phyloP scores from a whole-genome alignment of 2,888 invertebrate genomes.

The Coremacera marginata region DNA sequence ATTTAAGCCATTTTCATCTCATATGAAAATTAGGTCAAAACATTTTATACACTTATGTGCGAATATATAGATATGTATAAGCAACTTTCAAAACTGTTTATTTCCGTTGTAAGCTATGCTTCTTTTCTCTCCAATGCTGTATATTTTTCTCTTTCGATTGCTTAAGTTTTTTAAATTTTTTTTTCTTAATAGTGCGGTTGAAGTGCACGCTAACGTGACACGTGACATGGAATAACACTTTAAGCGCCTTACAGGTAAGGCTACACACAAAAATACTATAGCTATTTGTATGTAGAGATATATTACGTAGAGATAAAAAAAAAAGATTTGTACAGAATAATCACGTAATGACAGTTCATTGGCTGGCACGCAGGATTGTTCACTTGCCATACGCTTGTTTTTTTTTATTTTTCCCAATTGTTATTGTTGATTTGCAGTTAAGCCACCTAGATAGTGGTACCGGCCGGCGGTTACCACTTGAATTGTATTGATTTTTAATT shows the following conservation, averaged over 20 bases:
- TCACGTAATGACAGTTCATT: no score
- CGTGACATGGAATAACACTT: slow-evolving; percentile 68
- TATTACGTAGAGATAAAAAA: slow-evolving; percentile 1
- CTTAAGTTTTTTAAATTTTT: no score
- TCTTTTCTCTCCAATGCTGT: no score
- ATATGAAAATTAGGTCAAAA: slow-evolving; percentile 40
- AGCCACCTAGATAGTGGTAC: no score
- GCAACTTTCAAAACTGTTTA: no score
- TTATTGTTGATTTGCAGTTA: no score
- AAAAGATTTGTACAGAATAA: slow-evolving; percentile 6
- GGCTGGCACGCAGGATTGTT: background rate
- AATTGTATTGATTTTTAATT: background rate
- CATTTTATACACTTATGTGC: slow-evolving; percentile 10
- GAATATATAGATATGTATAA: no score
- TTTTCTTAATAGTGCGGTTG: slow-evolving; percentile 27
- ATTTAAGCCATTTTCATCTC: slow-evolving; percentile 24
- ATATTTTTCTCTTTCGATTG: no score
- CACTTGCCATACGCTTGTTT: background rate
- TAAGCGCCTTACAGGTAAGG: slow-evolving; percentile 50
- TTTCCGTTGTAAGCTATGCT: no score
- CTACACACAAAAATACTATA: slow-evolving; percentile 19
- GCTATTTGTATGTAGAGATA: slow-evolving; percentile 31
- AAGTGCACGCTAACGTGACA: slow-evolving; percentile 54
- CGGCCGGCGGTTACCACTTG: background rate
- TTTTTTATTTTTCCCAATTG: no score